phyloP scores from a whole-genome alignment of 2,113 vertebrate species.

The Pomatostomus ruficeps region DNA sequence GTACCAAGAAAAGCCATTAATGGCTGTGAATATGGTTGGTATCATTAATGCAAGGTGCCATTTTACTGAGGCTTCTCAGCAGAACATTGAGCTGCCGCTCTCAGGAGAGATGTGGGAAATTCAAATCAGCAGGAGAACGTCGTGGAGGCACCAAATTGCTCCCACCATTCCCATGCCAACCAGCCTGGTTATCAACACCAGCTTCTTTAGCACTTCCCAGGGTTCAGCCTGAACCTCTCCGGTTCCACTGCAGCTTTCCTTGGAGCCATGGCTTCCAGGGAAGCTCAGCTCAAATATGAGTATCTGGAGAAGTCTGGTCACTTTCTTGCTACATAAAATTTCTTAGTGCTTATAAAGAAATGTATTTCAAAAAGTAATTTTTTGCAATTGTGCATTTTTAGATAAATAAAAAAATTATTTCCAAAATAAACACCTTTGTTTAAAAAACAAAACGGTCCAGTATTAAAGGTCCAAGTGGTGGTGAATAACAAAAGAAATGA shows the following conservation, averaged over 20 bases:
- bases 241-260: background rate
- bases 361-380: slow-evolving; percentile 54
- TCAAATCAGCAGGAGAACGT: background rate
- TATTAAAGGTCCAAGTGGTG: background rate
- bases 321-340: slow-evolving; percentile 33
- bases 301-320: background rate
- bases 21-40: slow-evolving; percentile 25
- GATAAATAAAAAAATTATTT: slow-evolving; percentile 54
- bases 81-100: background rate
- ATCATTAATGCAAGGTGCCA: background rate
- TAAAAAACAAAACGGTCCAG: background rate
- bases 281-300: background rate
- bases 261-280: background rate
- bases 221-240: background rate
- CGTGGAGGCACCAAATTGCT: background rate
- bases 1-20: background rate
- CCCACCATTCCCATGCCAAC: background rate
- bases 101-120: background rate
- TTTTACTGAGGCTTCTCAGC: background rate
- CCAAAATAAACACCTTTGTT: slow-evolving; percentile 62
- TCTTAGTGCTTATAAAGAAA: slow-evolving; percentile 42
- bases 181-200: background rate
- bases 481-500: background rate
- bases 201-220: background rate
- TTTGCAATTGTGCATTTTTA: slow-evolving; percentile 69